Percentiles rank a stretch among this genome's conserved stretches.
phyloP scores from a whole-genome alignment of 1,140 invertebrate genomes.

The Pinna nobilis region DNA sequence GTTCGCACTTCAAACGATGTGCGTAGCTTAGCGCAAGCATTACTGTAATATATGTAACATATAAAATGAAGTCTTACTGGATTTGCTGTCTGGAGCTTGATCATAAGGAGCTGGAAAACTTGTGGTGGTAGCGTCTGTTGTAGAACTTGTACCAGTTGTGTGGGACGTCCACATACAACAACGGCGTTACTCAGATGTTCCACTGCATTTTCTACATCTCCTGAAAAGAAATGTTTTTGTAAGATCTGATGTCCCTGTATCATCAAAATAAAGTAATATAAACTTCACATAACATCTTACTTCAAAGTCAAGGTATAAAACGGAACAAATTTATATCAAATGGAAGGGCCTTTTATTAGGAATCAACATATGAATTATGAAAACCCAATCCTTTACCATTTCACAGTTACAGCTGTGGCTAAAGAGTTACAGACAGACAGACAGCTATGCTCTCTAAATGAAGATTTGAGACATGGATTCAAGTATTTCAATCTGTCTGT shows the following conservation, averaged over 20 bases:
- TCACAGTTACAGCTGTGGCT: too few relatives aligned
- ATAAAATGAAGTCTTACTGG: neutral
- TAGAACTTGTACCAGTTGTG: conserved; percentile 93
- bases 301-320: too few relatives aligned
- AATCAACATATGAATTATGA: neutral
- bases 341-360: neutral
- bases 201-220: conserved; percentile 91
- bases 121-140: conserved; percentile 94
- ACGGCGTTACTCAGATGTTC: conserved; percentile 96
- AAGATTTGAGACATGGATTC: neutral
- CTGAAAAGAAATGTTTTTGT: conserved; percentile 50
- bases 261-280: neutral
- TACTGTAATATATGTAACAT: neutral
- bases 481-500: too few relatives aligned
- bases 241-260: neutral
- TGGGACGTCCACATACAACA: conserved; percentile 95
- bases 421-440: too few relatives aligned
- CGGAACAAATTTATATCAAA: neutral
- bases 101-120: conserved; percentile 90
- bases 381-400: neutral
- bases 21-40: neutral
- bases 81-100: conserved; percentile 76
- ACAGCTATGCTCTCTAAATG: too few relatives aligned
- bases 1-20: too few relatives aligned
- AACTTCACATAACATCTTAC: neutral